A percentile compares a stretch with the other conserved stretches of the same genome.
phyloP scores from a whole-genome alignment of 2,113 vertebrate genomes.

The Acanthochromis polyacanthus region DNA sequence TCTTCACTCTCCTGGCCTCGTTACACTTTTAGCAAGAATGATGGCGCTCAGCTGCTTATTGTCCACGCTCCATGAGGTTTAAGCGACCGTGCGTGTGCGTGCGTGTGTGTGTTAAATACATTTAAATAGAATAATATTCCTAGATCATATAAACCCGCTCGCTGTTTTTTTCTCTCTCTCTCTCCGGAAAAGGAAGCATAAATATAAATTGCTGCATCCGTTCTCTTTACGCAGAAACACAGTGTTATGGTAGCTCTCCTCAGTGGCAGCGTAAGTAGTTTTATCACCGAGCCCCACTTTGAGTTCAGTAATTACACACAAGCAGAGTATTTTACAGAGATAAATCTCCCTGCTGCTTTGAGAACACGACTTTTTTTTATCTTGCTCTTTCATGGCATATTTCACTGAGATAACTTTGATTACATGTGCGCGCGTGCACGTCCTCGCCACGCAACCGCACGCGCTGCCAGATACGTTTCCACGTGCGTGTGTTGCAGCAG shows the following conservation, averaged over 20 bases:
- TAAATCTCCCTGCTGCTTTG: slow-evolving; percentile 72
- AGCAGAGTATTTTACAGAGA: slow-evolving; percentile 68
- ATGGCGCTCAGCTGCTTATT: slow-evolving; percentile 64
- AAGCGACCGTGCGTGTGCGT: slow-evolving; percentile 18
- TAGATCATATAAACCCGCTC: slow-evolving; percentile 34
- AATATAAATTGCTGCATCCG: slow-evolving; percentile 44
- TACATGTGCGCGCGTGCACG: slow-evolving; percentile 12
- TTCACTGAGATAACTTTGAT: slow-evolving; percentile 72
- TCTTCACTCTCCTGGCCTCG: slow-evolving; percentile 66
- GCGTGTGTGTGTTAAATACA: slow-evolving; percentile 17
- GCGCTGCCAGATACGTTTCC: slow-evolving; percentile 19
- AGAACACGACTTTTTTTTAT: slow-evolving; percentile 65
- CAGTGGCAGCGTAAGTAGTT: slow-evolving; percentile 56
- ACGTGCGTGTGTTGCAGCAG: slow-evolving; percentile 18
- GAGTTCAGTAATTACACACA: slow-evolving; percentile 76
- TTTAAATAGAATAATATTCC: slow-evolving; percentile 52
- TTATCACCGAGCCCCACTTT: slow-evolving; percentile 68
- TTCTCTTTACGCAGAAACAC: slow-evolving; percentile 23
- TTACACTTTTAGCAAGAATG: slow-evolving; percentile 75
- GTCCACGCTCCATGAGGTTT: slow-evolving; percentile 36
- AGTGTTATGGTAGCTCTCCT: slow-evolving; percentile 46
- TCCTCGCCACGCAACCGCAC: slow-evolving; percentile 14
- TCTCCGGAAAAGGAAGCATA: slow-evolving; percentile 46
- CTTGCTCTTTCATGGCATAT: slow-evolving; percentile 64
- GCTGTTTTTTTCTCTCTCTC: slow-evolving; percentile 10